A percentile compares a stretch with the other conserved stretches of the same genome.
phyloP scores from a whole-genome alignment of 1,140 invertebrate species.

The Bombus sibiricus region DNA sequence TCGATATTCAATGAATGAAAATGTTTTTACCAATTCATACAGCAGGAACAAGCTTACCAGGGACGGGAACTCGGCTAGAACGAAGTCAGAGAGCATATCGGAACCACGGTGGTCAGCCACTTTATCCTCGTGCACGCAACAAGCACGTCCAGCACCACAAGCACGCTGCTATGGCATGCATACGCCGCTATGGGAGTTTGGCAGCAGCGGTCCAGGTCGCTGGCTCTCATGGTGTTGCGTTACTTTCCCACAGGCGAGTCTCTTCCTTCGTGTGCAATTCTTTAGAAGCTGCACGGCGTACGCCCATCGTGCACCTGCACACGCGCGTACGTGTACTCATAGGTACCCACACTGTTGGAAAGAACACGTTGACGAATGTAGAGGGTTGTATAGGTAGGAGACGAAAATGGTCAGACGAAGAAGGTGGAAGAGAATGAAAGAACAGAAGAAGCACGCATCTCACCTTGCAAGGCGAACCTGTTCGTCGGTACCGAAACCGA shows the following conservation, averaged over 20 bases:
- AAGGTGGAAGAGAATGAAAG: conserved; percentile 36
- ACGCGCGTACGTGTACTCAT: conserved; percentile 2
- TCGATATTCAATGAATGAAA: not conserved
- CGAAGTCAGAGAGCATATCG: conserved; percentile 58
- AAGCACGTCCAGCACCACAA: conserved; percentile 44
- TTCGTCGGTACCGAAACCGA: conserved; percentile 63
- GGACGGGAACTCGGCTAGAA: conserved; percentile 8
- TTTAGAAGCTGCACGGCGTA: conserved; percentile 43
- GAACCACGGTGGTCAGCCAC: conserved; percentile 73
- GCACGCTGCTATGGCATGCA: conserved; percentile 35
- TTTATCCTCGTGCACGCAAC: conserved; percentile 51
- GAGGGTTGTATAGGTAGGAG: not conserved
- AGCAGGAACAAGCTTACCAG: not conserved
- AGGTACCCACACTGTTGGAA: not conserved
- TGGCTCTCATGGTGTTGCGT: conserved; percentile 80
- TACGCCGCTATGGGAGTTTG: conserved; percentile 74
- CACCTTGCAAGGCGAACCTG: conserved; percentile 79
- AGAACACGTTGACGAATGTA: not conserved
- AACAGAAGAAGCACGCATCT: conserved; percentile 64
- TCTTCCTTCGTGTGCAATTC: conserved; percentile 65
- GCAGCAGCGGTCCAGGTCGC: conserved; percentile 76
- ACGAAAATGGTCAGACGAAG: conserved; percentile 20
- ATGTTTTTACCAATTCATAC: not conserved
- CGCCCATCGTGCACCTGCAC: conserved; percentile 68
- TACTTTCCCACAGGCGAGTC: conserved; percentile 79